Percentiles rank a stretch among this genome's conserved stretches.
These are phyloP conservation scores for Laspeyria flexula DNA, from an alignment of 2,888 invertebrate genomes.

Conservation along the genomic window DNA sequence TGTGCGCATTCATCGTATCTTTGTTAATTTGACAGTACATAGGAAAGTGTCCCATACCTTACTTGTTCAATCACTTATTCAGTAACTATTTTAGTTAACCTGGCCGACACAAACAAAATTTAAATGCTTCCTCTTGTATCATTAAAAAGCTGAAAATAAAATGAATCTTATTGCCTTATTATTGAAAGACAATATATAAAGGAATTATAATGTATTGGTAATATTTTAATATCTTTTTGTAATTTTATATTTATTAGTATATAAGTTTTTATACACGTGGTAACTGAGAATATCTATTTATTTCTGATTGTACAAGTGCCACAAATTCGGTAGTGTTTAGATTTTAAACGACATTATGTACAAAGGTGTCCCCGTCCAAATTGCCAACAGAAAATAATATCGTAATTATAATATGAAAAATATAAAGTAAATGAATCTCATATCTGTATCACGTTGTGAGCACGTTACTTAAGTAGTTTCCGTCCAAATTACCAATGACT, in stretches of 20 bases:
- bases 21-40: too few relatives aligned
- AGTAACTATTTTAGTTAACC: too few relatives aligned
- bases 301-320: conserved; percentile 21
- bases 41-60: too few relatives aligned
- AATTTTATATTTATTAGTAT: conserved; percentile 29
- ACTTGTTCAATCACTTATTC: too few relatives aligned
- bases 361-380: conserved; percentile 67
- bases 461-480: conserved; percentile 82
- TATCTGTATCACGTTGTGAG: conserved; percentile 50
- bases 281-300: conserved; percentile 35
- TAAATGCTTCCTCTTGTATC: neutral
- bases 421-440: conserved; percentile 59
- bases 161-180: conserved; percentile 66
- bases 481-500: conserved; percentile 84
- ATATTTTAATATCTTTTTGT: conserved; percentile 35
- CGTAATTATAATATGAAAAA: conserved; percentile 32
- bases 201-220: conserved; percentile 16
- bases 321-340: conserved; percentile 22
- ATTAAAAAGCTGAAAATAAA: too few relatives aligned
- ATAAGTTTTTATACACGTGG: conserved; percentile 30
- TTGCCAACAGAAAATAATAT: conserved; percentile 20
- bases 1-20: too few relatives aligned
- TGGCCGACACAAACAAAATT: too few relatives aligned
- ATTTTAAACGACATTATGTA: conserved; percentile 39
- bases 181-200: conserved; percentile 55